Percentiles rank a stretch among this genome's conserved stretches.
phyloP scores from a whole-genome alignment of 2,797 vertebrate genomes.

The Garrulus glandarius region DNA sequence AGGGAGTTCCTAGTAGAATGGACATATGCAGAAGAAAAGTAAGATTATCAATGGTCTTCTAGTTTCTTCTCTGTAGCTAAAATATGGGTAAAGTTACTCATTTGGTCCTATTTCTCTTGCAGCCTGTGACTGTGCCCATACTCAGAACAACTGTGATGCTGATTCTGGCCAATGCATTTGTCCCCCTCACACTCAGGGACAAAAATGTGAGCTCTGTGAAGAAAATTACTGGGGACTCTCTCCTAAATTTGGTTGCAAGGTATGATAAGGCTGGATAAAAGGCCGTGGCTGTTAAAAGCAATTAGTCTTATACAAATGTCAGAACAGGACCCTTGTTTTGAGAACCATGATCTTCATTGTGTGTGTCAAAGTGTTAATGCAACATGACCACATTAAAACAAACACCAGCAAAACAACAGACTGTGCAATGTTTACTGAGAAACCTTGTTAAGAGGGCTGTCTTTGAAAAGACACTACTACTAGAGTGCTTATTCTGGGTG shows the following conservation, averaged over 20 bases:
- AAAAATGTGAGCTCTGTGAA: conserved; percentile 83
- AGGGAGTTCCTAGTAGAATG: neutral
- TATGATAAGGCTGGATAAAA: conserved; percentile 41
- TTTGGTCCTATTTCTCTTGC: neutral
- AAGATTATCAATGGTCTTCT: fast-evolving
- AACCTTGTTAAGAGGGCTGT: neutral
- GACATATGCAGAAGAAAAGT: neutral
- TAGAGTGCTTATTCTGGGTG: neutral
- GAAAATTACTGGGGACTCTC: conserved; percentile 83
- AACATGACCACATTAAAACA: neutral
- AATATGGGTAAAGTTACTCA: neutral
- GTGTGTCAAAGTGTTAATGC: neutral
- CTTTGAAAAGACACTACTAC: neutral
- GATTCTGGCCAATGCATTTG: conserved; percentile 87
- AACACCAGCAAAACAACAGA: neutral
- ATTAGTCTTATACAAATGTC: neutral
- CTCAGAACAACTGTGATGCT: conserved; percentile 84
- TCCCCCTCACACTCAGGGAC: conserved; percentile 83
- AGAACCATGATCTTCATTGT: neutral
- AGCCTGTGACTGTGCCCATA: conserved; percentile 89
- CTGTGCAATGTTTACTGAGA: neutral
- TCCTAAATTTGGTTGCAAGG: conserved; percentile 85
- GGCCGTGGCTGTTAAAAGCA: neutral
- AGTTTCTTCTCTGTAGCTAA: neutral
- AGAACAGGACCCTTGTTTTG: neutral